Evolutionary conservation across 2,113 vertebrate species (phyloP), one percentile per base, ranked within the genome.

Genomic region (Strix aluco): DNA sequence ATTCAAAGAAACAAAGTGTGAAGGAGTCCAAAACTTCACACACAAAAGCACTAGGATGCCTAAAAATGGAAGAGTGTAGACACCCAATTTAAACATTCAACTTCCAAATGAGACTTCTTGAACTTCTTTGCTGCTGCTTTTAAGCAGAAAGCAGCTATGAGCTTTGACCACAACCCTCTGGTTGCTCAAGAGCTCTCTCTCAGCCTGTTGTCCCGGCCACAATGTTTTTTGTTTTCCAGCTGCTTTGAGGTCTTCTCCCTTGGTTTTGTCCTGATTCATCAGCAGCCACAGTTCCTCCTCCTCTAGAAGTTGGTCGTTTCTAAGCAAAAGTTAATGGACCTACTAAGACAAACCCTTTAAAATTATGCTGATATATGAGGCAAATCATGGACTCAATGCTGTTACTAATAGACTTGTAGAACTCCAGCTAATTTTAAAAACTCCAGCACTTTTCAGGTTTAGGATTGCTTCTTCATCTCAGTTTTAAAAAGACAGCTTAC

Each of bases 41-140:
- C 46, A 92, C 71, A 81, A 96, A 95, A 80, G 62, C 62, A 62
- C 55, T 38, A 52, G 5, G 2, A 92, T 96, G 95, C 75, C 96
- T 95, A 94, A 96, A 97, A 96, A 95, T 88, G 90, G 93, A 96
- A 96, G 66, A 87, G 54, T 16, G 27, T 51, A 63, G 82, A 83
- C 36, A 69, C n/a, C 38, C 58, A 86, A 95, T 88, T 93, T 80
- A 96, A 95, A 94, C 90, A 93, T 27, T 72, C 46, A 62, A 15
- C 22, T 90, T 92, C 42, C 54, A 86, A 86, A 83, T 66, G 11
- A 83, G 67, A 83, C 14, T 47, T 80, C 42, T 66, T 86, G 32
- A 81, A 86, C 71, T 59, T 44, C 32, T 65, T 29, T 52, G 2
- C 23, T 70, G 55, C 66, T 86, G 88, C 55, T 95, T 90, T 70